Evolutionary conservation across 2,888 invertebrate genomes (phyloP).

Genomic region (Hypena proboscidalis): DNA sequence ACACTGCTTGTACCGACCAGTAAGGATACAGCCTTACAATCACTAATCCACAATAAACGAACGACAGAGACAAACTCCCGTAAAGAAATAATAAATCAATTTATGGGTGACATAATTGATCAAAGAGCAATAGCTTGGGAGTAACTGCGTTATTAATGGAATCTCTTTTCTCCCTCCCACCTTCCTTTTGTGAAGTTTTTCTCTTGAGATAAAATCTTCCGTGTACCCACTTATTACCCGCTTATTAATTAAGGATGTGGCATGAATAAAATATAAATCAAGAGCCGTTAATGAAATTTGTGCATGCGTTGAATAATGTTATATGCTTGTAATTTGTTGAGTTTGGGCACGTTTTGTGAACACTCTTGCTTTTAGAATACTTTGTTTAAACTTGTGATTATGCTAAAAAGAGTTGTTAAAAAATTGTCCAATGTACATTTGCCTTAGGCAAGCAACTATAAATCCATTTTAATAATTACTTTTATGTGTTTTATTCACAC

Average conservation of each 20-base stretch:
- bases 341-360: slow-evolving; percentile 33
- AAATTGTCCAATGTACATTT: too few relatives aligned
- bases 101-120: slow-evolving; percentile 58
- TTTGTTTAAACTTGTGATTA: slow-evolving; percentile 20
- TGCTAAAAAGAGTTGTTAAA: too few relatives aligned
- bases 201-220: slow-evolving; percentile 35
- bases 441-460: too few relatives aligned
- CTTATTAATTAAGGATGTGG: slow-evolving; percentile 44
- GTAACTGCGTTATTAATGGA: slow-evolving; percentile 54
- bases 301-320: slow-evolving; percentile 42
- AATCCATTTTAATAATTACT: too few relatives aligned
- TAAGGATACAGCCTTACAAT: too few relatives aligned
- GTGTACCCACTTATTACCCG: slow-evolving; percentile 42
- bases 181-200: slow-evolving; percentile 26
- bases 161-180: slow-evolving; percentile 31
- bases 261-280: slow-evolving; percentile 46
- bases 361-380: slow-evolving; percentile 25
- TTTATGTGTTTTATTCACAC: too few relatives aligned
- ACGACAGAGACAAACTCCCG: slow-evolving; percentile 19
- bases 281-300: slow-evolving; percentile 40
- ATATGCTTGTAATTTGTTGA: slow-evolving; percentile 33
- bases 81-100: slow-evolving; percentile 41
- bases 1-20: too few relatives aligned
- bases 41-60: slow-evolving; percentile 39
- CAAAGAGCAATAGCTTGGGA: slow-evolving; percentile 49